Evolutionary conservation across 2,113 vertebrate genomes (phyloP), one percentile per base, ranked within the genome.

Genomic region (Monopterus albus): DNA sequence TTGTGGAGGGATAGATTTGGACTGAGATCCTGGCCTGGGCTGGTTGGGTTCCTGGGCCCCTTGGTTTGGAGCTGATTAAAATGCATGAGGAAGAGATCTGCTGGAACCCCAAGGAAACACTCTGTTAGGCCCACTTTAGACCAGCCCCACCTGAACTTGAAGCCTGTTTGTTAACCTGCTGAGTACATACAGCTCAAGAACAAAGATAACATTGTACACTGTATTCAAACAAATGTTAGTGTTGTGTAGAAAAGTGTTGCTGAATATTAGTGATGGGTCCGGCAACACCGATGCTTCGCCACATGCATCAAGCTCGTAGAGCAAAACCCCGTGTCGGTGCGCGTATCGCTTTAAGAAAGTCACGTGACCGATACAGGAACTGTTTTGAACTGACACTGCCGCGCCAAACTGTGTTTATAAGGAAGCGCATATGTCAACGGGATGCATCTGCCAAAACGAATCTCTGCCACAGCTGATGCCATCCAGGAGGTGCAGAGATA

Each of bases 1-100:
- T 78, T 78, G 78, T 76, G 78, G 72, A 56, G 62, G 49, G 46
- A 45, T 59, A 76, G 62, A 69, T 79, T 79, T 70, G 71, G 66
- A 72, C 63, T 64, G 47, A 33, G 57, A 64, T 65, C 67, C 77
- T 69, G 74, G 79, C 61, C 51, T 53, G 72, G 70, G 45, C 59
- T 66, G 49, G 66, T 69, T 71, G 65, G 69, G 72, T 60, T 82
- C 65, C 46, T 42, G 86, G 85, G 78, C 79, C 78, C 67, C 83
- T 74, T 66, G 47, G 79, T 82, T 81, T 68, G 64, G 57, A 85
- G 71, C 86, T 86, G 65, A 92, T 93, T 93, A 69, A 91, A 87
- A 93, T 92, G 87, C 92, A 84, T 42, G 79, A 67, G 77, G 79
- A 86, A 71, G 53, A 39, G 76, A 83, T 81, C 87, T 88, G 59